phyloP scores from a whole-genome alignment of 2,797 vertebrate species.

The Ceryle rudis region DNA sequence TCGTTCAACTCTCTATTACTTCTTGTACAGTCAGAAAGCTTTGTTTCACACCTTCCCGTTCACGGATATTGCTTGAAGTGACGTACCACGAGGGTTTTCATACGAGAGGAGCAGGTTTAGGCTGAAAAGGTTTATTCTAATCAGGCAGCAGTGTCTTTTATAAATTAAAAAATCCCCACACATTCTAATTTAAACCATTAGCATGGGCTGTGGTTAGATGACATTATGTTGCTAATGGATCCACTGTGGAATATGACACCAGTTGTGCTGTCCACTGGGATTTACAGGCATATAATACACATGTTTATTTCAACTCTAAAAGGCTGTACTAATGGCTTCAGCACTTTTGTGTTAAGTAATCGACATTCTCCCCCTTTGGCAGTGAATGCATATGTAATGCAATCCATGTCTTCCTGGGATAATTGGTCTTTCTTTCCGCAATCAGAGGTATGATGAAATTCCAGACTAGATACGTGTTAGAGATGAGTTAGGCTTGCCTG shows the following conservation, averaged over 20 bases:
- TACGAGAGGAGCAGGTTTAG: not conserved
- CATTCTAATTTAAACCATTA: conserved; percentile 80
- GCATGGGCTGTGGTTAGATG: conserved; percentile 74
- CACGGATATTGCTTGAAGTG: not conserved
- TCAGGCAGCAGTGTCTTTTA: not conserved
- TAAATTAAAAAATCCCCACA: conserved; percentile 60
- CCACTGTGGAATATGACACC: conserved; percentile 81
- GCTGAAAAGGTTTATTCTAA: conserved; percentile 24
- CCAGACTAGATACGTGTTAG: conserved; percentile 61
- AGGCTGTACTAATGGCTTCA: conserved; percentile 83
- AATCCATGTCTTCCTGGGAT: conserved; percentile 78
- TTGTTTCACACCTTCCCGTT: not conserved
- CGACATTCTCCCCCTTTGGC: conserved; percentile 54
- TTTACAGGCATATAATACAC: conserved; percentile 75
- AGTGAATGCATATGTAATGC: conserved; percentile 75
- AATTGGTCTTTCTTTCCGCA: conserved; percentile 75
- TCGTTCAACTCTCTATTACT: not conserved
- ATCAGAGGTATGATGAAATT: conserved; percentile 68
- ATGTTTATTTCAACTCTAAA: conserved; percentile 81
- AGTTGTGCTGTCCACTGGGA: conserved; percentile 78
- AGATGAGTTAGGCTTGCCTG: not conserved
- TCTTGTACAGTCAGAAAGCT: not conserved
- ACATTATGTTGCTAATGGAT: conserved; percentile 84
- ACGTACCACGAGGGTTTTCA: not conserved
- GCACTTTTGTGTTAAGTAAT: conserved; percentile 83